These are phyloP conservation scores for Euzophera pinguis DNA, from an alignment of 2,888 invertebrate species.

Conservation along the genomic window DNA sequence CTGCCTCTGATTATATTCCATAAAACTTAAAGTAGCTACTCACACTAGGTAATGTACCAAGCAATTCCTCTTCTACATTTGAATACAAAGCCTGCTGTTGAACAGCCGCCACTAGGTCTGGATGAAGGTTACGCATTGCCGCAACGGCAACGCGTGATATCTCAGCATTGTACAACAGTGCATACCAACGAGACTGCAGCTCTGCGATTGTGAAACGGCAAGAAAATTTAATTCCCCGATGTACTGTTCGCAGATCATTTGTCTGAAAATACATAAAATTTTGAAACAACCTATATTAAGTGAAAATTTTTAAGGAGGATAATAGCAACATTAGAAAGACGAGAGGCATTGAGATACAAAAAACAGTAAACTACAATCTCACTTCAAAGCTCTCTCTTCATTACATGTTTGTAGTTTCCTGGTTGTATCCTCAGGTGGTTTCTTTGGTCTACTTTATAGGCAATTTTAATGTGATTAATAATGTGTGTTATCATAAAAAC, in stretches of 20 bases:
- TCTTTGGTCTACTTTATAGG: too few relatives aligned
- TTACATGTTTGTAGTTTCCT: too few relatives aligned
- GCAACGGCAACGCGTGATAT: constrained; percentile 94
- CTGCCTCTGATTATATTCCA: too few relatives aligned
- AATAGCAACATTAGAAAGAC: too few relatives aligned
- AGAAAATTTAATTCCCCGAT: constrained; percentile 96
- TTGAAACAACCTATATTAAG: background rate
- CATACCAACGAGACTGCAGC: constrained; percentile 97
- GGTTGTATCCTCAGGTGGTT: too few relatives aligned
- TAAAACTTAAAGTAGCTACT: constrained; percentile 23
- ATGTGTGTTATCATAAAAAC: too few relatives aligned
- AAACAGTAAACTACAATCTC: too few relatives aligned
- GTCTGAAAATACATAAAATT: constrained; percentile 67
- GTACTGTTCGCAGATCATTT: constrained; percentile 89
- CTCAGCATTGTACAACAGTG: constrained; percentile 95
- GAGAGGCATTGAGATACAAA: too few relatives aligned
- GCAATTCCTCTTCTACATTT: constrained; percentile 91
- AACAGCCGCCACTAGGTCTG: constrained; percentile 91
- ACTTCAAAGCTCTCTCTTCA: too few relatives aligned
- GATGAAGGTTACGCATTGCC: constrained; percentile 96
- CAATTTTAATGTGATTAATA: too few relatives aligned
- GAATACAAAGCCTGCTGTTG: constrained; percentile 95
- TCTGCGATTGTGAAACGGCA: constrained; percentile 96
- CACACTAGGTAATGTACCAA: constrained; percentile 88
- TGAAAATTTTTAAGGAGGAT: too few relatives aligned